Percentiles rank a stretch among this genome's conserved stretches.
These are phyloP conservation scores for Caranx melampygus DNA, from an alignment of 2,113 vertebrate species.

Conservation along the genomic window DNA sequence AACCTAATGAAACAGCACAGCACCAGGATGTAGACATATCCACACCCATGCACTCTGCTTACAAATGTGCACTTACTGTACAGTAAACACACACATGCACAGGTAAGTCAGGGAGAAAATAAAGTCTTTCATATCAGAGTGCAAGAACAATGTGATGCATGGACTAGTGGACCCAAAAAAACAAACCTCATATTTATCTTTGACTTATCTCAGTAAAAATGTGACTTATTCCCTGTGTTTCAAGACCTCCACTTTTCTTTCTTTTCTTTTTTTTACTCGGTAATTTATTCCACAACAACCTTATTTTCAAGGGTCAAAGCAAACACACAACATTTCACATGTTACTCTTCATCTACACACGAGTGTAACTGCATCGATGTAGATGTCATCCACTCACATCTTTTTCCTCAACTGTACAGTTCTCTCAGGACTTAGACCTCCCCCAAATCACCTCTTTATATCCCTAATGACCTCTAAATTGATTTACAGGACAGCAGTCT, in stretches of 20 bases:
- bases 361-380: background rate
- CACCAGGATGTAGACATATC: slow-evolving; percentile 73
- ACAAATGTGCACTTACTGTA: slow-evolving; percentile 46
- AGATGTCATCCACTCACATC: background rate
- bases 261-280: background rate
- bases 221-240: background rate
- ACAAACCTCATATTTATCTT: slow-evolving; percentile 16
- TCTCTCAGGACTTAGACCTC: slow-evolving; percentile 6
- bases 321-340: background rate
- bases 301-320: slow-evolving; percentile 2
- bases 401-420: background rate
- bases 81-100: slow-evolving; percentile 43
- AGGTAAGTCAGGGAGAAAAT: slow-evolving; percentile 18
- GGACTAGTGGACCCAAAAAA: background rate
- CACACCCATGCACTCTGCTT: slow-evolving; percentile 41
- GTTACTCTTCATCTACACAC: background rate
- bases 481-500: slow-evolving; percentile 60
- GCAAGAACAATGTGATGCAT: slow-evolving; percentile 1
- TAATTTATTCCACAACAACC: background rate
- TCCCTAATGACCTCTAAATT: slow-evolving; percentile 65
- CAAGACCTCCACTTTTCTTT: background rate
- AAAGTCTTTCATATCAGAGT: slow-evolving; percentile 6
- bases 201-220: slow-evolving; percentile 1
- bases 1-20: slow-evolving; percentile 85
- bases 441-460: slow-evolving; percentile 48